These are phyloP conservation scores for Eleutherodactylus coqui DNA, from an alignment of 2,797 vertebrate genomes.

Conservation along the genomic window DNA sequence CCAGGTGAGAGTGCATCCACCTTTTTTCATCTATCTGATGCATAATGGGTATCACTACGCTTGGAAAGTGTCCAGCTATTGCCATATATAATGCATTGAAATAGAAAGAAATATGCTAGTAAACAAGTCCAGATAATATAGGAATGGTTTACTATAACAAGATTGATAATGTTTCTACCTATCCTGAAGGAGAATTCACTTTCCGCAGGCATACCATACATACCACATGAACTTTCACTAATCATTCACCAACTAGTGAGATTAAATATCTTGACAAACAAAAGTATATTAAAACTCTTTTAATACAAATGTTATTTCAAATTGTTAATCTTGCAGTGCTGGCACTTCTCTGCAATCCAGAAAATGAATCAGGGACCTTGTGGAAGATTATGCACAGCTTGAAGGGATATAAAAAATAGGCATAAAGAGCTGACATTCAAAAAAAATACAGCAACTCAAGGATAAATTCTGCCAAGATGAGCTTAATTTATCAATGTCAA, in stretches of 20 bases:
- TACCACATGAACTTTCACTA: slow-evolving; percentile 89
- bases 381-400: slow-evolving; percentile 81
- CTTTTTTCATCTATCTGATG: too few species aligned
- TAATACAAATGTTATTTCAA: slow-evolving; percentile 86
- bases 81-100: not conserved
- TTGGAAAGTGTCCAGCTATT: too few species aligned
- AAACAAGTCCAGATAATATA: not conserved
- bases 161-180: not conserved
- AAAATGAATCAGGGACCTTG: slow-evolving; percentile 76
- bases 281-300: slow-evolving; percentile 86
- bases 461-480: slow-evolving; percentile 89
- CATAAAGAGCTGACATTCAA: slow-evolving; percentile 86
- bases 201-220: slow-evolving; percentile 56
- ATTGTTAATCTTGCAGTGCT: slow-evolving; percentile 82
- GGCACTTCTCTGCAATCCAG: slow-evolving; percentile 80
- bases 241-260: slow-evolving; percentile 82
- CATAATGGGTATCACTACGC: too few species aligned
- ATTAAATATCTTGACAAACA: slow-evolving; percentile 72
- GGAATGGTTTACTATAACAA: not conserved
- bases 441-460: slow-evolving; percentile 87
- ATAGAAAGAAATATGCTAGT: not conserved
- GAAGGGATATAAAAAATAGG: slow-evolving; percentile 74
- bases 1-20: too few species aligned
- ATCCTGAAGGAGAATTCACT: slow-evolving; percentile 6
- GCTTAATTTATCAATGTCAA: slow-evolving; percentile 98